Evolutionary conservation across 2,113 vertebrate genomes (phyloP).

Genomic region (Cryptomyrus ogoouensis): DNA sequence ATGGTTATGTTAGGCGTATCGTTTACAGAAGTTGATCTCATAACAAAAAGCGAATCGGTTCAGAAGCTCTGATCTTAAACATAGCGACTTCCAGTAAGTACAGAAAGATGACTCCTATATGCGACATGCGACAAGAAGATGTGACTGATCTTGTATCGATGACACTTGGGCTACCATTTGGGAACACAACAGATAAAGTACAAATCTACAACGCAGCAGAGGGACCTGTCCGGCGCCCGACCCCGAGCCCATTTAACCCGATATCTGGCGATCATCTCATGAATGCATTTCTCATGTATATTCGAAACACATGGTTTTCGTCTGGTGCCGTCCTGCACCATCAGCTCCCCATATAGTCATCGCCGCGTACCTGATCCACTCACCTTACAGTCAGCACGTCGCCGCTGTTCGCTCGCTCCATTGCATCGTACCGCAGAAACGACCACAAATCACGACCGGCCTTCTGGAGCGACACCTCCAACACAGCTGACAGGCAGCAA

Average conservation of each 20-base stretch:
- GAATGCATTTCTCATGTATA: neutral
- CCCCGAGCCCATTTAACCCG: neutral
- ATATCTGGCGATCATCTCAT: neutral
- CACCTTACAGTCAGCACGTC: neutral
- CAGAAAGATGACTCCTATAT: neutral
- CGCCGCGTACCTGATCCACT: neutral
- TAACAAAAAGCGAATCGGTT: neutral
- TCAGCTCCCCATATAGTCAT: neutral
- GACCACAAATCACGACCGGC: neutral
- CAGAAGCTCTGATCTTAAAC: neutral
- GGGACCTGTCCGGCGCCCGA: neutral
- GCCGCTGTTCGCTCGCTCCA: neutral
- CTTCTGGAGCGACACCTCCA: conserved; percentile 10
- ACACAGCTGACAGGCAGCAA: conserved; percentile 14
- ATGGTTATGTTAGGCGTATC: neutral
- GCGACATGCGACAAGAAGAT: neutral
- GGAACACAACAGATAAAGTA: neutral
- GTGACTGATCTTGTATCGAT: neutral
- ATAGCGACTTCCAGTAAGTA: neutral
- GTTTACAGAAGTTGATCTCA: neutral
- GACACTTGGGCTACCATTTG: neutral
- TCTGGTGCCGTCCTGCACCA: neutral
- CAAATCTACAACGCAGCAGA: neutral
- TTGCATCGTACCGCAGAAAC: conserved; percentile 1
- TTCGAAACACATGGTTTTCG: neutral